Conservation (phyloP, 1,140 invertebrate species). For the Heliconius melpomene region DNA sequence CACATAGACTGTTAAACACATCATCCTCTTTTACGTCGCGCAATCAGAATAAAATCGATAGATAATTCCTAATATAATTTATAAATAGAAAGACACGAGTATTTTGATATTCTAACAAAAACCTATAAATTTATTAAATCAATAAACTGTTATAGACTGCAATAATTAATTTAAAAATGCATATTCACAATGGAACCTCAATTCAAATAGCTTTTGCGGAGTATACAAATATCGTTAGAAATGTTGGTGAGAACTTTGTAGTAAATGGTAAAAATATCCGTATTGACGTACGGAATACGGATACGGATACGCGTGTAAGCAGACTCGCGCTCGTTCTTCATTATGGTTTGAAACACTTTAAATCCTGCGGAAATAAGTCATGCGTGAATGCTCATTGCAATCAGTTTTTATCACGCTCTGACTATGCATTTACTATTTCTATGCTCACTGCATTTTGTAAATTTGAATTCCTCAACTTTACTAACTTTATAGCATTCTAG, state of each 20-base stretch:
- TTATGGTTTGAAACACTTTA: slow-evolving; percentile 22
- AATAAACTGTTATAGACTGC: neutral
- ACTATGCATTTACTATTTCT: neutral
- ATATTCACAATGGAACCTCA: neutral
- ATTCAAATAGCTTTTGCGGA: neutral
- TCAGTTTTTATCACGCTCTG: slow-evolving; percentile 17
- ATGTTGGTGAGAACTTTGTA: neutral
- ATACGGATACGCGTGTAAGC: neutral
- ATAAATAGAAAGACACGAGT: no score
- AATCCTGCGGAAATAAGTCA: slow-evolving; percentile 13
- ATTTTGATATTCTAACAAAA: no score
- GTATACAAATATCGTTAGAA: neutral
- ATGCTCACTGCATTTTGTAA: neutral
- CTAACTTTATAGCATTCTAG: no score
- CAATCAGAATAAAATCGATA: no score
- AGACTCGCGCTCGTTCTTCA: slow-evolving; percentile 15
- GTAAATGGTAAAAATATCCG: slow-evolving; percentile 8
- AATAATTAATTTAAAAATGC: neutral
- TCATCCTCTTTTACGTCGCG: no score
- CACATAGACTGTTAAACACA: no score
- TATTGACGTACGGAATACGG: no score
- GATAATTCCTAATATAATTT: no score
- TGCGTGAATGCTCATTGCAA: slow-evolving; percentile 18
- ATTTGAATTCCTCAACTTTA: neutral
- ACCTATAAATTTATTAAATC: neutral